Conservation (phyloP, 2,888 invertebrate species). For the Leucophenga montana region DNA sequence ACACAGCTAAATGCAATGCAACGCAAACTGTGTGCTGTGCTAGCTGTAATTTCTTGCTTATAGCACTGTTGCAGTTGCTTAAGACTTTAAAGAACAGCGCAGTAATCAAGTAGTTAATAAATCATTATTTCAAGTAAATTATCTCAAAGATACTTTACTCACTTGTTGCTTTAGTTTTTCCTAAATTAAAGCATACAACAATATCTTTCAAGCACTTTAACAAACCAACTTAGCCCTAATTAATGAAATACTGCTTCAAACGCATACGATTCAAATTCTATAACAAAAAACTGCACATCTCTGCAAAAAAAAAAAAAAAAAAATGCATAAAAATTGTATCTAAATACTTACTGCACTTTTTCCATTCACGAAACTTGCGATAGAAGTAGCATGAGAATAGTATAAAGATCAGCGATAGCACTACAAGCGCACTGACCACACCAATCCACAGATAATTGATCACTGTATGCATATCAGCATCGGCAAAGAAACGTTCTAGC, state of each 20-base stretch:
- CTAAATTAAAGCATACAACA: too few species aligned
- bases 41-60: too few species aligned
- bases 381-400: conserved; percentile 72
- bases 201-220: too few species aligned
- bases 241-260: too few species aligned
- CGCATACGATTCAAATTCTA: too few species aligned
- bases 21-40: neutral
- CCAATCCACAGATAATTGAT: conserved; percentile 73
- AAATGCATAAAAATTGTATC: conserved; percentile 1
- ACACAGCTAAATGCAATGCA: neutral
- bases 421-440: conserved; percentile 69
- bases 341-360: conserved; percentile 72
- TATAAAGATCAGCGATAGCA: conserved; percentile 70
- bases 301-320: neutral
- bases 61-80: too few species aligned
- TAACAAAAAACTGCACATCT: neutral
- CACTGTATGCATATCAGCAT: conserved; percentile 70
- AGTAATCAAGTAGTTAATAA: too few species aligned
- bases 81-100: too few species aligned
- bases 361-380: conserved; percentile 72
- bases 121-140: too few species aligned
- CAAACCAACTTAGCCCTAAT: too few species aligned
- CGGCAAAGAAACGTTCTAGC: conserved; percentile 65
- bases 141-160: too few species aligned
- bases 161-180: too few species aligned